A percentile compares a stretch with the other conserved stretches of the same genome.
Evolutionary conservation across 2,113 vertebrate genomes (phyloP).

Genomic region (Aptenodytes forsteri): DNA sequence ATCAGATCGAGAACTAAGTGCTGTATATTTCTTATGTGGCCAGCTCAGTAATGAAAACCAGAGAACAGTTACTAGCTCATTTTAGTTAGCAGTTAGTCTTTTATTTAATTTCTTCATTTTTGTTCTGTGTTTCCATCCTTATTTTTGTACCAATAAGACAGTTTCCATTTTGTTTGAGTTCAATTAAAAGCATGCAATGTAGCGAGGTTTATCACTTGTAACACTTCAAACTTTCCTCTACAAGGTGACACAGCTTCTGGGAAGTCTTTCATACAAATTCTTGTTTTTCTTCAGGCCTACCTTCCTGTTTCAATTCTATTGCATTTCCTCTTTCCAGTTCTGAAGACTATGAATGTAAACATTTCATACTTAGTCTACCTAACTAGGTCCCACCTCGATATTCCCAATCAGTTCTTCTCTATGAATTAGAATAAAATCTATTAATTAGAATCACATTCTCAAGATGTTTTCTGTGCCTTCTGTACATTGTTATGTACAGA

Average conservation of each 20-base stretch:
- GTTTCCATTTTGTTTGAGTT: not conserved
- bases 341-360: not conserved
- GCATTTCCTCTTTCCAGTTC: rapidly evolving
- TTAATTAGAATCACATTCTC: not conserved
- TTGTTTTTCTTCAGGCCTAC: not conserved
- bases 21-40: not conserved
- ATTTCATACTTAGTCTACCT: not conserved
- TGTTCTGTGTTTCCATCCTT: not conserved
- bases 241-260: not conserved
- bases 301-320: not conserved
- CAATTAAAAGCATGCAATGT: not conserved
- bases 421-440: conserved; percentile 6
- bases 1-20: not conserved
- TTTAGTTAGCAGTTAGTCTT: not conserved
- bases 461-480: not conserved
- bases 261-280: not conserved
- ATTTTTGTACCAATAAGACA: not conserved
- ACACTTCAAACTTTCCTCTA: not conserved
- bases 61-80: not conserved
- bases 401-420: not conserved
- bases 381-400: not conserved
- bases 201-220: not conserved
- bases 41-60: not conserved
- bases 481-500: not conserved
- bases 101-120: not conserved